Evolutionary conservation across 2,113 vertebrate species (phyloP).

Genomic region (Heterotis niloticus): DNA sequence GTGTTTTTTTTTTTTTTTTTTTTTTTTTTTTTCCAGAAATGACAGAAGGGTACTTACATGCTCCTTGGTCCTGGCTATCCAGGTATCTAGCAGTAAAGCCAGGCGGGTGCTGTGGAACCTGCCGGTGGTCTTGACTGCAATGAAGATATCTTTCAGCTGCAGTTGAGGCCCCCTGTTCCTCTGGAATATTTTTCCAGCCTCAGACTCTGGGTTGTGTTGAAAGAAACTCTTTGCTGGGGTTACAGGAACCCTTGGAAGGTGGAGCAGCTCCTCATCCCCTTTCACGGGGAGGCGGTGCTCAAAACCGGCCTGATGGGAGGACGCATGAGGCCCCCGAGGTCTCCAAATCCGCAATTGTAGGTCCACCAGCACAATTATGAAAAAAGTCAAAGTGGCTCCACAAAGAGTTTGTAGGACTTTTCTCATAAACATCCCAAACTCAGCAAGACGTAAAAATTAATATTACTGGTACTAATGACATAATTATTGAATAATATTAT

Average conservation of each 20-base stretch:
- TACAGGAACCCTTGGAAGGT: neutral
- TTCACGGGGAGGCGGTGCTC: conserved; percentile 39
- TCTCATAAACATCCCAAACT: conserved; percentile 44
- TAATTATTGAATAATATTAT: no score
- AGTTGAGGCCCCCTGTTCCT: conserved; percentile 14
- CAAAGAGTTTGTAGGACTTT: conserved; percentile 47
- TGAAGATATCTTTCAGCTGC: conserved; percentile 70
- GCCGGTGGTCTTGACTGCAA: conserved; percentile 82
- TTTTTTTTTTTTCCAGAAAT: neutral
- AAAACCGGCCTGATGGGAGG: conserved; percentile 31
- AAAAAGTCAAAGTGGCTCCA: conserved; percentile 46
- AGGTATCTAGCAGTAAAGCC: conserved; percentile 79
- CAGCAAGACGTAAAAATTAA: no score
- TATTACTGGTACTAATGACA: no score
- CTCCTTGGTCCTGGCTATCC: conserved; percentile 77
- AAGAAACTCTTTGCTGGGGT: neutral
- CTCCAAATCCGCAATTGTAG: conserved; percentile 47
- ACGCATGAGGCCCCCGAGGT: conserved; percentile 11
- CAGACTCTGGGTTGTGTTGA: neutral
- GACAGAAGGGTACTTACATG: conserved; percentile 64
- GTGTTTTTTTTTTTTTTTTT: neutral
- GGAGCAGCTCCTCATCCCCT: conserved; percentile 36
- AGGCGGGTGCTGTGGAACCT: conserved; percentile 80
- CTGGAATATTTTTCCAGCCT: neutral
- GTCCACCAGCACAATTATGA: conserved; percentile 56